phyloP scores from a whole-genome alignment of 1,140 invertebrate species.

The Sogatella furcifera region DNA sequence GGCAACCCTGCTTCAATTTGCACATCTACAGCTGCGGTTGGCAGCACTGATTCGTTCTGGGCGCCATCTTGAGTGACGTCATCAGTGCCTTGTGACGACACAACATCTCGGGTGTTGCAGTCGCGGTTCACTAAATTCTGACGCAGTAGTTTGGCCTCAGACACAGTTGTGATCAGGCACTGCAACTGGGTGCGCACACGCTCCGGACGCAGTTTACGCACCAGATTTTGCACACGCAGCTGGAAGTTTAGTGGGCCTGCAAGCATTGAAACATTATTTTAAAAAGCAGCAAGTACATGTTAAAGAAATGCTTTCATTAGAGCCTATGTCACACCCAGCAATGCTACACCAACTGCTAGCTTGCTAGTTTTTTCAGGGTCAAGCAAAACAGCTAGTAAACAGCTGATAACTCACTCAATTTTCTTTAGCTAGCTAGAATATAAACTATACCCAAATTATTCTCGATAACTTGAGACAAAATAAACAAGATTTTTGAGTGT shows the following conservation, averaged over 20 bases:
- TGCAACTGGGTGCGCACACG: constrained; percentile 7
- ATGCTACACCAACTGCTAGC: no score
- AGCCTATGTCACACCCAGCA: no score
- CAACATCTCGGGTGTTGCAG: background rate
- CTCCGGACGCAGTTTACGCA: constrained; percentile 15
- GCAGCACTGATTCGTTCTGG: background rate
- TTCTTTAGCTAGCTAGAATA: no score
- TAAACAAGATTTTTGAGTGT: no score
- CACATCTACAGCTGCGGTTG: background rate
- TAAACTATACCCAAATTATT: no score
- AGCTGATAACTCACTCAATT: no score
- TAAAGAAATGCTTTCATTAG: no score
- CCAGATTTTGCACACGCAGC: constrained; percentile 9
- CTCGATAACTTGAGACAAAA: no score
- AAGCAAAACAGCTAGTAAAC: no score
- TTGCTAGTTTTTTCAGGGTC: no score
- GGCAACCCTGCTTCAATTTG: background rate
- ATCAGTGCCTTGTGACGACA: background rate
- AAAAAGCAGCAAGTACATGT: no score
- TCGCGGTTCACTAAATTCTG: background rate
- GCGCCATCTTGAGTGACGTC: background rate
- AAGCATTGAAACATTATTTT: background rate
- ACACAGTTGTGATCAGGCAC: constrained; percentile 5
- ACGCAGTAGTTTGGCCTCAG: background rate
- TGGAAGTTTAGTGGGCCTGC: constrained; percentile 11